phyloP scores from a whole-genome alignment of 2,113 vertebrate genomes.

The Serilophus lunatus region DNA sequence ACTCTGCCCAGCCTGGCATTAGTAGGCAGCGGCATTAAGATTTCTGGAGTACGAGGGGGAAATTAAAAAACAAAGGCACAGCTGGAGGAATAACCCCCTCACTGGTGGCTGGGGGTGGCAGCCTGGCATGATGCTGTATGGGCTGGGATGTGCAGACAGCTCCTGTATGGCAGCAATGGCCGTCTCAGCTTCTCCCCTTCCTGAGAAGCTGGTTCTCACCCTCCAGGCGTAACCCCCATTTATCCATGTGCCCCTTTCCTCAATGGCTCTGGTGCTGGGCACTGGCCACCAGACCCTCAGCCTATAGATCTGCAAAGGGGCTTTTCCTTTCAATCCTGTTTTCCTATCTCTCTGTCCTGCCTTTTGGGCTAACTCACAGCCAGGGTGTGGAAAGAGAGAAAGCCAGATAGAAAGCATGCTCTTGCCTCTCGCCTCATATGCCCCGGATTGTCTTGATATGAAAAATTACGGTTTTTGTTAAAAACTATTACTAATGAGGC shows the following conservation, averaged over 20 bases:
- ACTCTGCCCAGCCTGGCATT: slow-evolving; percentile 56
- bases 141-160: rapidly evolving
- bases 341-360: background rate
- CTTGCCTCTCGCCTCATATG: background rate
- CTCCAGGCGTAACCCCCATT: background rate
- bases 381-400: background rate
- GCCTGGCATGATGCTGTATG: background rate
- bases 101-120: background rate
- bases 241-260: background rate
- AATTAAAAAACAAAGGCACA: slow-evolving; percentile 41
- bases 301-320: background rate
- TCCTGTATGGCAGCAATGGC: rapidly evolving
- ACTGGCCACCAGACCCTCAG: background rate
- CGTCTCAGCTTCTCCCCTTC: background rate
- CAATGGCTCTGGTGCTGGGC: rapidly evolving
- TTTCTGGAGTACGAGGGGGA: slow-evolving; percentile 46
- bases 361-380: background rate
- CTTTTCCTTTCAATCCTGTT: background rate
- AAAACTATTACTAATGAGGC: slow-evolving; percentile 73
- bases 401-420: background rate
- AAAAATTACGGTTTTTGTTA: slow-evolving; percentile 69
- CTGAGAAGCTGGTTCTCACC: background rate
- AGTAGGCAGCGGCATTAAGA: slow-evolving; percentile 21
- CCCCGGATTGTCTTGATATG: slow-evolving; percentile 44
- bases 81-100: background rate